Percentiles rank a stretch among this genome's conserved stretches.
Evolutionary conservation across 2,888 invertebrate genomes (phyloP).

Genomic region (Epistrophe grossulariae): DNA sequence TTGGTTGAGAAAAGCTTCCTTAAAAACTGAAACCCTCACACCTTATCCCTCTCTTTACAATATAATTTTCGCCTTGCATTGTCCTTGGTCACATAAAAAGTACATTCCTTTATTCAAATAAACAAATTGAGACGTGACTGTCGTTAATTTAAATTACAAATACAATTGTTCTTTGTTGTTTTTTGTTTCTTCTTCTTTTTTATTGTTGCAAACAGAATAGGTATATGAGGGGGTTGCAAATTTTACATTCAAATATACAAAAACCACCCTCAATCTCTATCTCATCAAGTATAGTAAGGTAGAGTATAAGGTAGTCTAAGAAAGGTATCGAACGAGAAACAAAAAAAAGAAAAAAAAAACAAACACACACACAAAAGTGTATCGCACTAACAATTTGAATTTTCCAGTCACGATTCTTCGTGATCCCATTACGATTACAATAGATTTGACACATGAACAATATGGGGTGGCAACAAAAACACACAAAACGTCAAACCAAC

Average conservation of each 20-base stretch:
- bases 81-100: constrained; percentile 69
- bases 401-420: constrained; percentile 74
- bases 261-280: constrained; percentile 23
- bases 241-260: constrained; percentile 17
- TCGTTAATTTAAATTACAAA: constrained; percentile 76
- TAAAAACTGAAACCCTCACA: background rate
- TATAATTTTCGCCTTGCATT: constrained; percentile 33
- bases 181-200: no score
- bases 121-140: constrained; percentile 76
- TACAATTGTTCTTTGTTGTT: constrained; percentile 61
- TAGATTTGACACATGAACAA: constrained; percentile 74
- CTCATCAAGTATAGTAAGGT: background rate
- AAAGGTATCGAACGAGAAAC: background rate
- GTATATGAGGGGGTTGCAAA: constrained; percentile 41
- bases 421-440: constrained; percentile 75
- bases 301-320: background rate
- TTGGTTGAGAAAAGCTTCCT: background rate
- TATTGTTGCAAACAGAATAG: background rate
- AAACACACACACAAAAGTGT: background rate
- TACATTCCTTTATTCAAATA: constrained; percentile 72
- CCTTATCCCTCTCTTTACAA: background rate
- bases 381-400: constrained; percentile 67
- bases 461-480: constrained; percentile 36
- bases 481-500: constrained; percentile 51
- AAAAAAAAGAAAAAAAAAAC: background rate